Conservation (phyloP, 2,797 vertebrate genomes). For the Morus bassanus region DNA sequence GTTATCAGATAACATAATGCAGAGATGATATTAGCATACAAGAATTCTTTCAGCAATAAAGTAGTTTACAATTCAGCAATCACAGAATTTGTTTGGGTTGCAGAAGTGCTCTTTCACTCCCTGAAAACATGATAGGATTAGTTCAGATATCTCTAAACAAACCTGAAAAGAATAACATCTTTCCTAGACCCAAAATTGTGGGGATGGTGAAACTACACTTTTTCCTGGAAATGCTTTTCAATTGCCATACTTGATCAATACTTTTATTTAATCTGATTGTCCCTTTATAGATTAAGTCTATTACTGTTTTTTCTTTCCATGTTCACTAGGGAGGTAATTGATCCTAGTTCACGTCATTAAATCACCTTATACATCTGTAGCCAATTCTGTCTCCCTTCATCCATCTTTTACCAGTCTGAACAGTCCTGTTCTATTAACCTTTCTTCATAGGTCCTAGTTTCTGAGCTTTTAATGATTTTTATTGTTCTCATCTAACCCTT, state of each 20-base stretch:
- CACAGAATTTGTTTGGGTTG: background rate
- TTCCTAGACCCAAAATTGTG: background rate
- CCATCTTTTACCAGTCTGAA: background rate
- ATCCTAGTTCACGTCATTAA: background rate
- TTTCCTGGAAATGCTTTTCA: background rate
- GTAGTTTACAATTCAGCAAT: background rate
- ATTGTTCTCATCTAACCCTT: background rate
- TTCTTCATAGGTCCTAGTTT: background rate
- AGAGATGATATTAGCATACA: background rate
- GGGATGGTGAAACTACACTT: background rate
- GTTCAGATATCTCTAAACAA: background rate
- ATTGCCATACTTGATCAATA: background rate
- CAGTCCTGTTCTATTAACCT: background rate
- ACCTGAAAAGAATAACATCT: background rate
- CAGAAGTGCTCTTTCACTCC: background rate
- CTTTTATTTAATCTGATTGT: background rate
- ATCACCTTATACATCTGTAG: background rate
- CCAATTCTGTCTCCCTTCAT: background rate
- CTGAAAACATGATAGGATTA: background rate
- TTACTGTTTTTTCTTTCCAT: background rate
- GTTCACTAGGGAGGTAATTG: background rate
- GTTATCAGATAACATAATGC: background rate
- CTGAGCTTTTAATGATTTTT: background rate
- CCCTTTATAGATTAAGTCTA: background rate
- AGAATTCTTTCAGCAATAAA: background rate